These are phyloP conservation scores for Spodoptera picta DNA, from an alignment of 2,888 invertebrate species.

Conservation along the genomic window DNA sequence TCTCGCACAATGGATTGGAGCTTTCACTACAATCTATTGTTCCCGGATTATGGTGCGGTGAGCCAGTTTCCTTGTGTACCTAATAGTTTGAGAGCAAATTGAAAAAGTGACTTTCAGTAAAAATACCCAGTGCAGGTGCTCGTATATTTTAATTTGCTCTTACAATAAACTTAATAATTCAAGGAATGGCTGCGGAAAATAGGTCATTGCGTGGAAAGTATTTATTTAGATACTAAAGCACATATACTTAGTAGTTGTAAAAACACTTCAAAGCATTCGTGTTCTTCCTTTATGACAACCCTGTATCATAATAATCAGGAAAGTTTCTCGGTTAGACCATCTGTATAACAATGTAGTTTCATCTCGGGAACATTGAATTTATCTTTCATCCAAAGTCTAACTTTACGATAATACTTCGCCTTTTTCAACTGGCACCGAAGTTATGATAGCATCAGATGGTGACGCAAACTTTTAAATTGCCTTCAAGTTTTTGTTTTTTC, in stretches of 20 bases:
- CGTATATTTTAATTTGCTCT: too few species aligned
- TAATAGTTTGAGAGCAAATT: constrained; percentile 9
- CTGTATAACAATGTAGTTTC: constrained; percentile 9
- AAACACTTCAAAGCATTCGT: too few species aligned
- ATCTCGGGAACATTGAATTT: constrained; percentile 15
- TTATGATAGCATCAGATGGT: constrained; percentile 17
- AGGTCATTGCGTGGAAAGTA: too few species aligned
- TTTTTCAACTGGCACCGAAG: constrained; percentile 4
- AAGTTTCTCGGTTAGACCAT: constrained; percentile 6
- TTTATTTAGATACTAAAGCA: too few species aligned
- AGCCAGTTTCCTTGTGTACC: constrained; percentile 1
- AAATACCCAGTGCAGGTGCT: neutral
- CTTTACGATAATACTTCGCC: constrained; percentile 19
- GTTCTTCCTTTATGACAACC: neutral
- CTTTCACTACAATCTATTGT: constrained; percentile 27
- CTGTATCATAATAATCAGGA: constrained; percentile 11
- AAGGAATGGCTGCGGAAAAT: too few species aligned
- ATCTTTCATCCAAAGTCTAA: constrained; percentile 10
- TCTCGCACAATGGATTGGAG: constrained; percentile 19
- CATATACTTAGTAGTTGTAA: too few species aligned
- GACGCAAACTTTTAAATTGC: constrained; percentile 31
- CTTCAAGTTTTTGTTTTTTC: constrained; percentile 8
- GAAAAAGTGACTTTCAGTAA: neutral
- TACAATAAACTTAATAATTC: too few species aligned
- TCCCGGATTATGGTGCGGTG: constrained; percentile 16